Evolutionary conservation across 2,113 vertebrate species (phyloP), one percentile per base, ranked within the genome.

Genomic region (Sinocyclocheilus anshuiensis): DNA sequence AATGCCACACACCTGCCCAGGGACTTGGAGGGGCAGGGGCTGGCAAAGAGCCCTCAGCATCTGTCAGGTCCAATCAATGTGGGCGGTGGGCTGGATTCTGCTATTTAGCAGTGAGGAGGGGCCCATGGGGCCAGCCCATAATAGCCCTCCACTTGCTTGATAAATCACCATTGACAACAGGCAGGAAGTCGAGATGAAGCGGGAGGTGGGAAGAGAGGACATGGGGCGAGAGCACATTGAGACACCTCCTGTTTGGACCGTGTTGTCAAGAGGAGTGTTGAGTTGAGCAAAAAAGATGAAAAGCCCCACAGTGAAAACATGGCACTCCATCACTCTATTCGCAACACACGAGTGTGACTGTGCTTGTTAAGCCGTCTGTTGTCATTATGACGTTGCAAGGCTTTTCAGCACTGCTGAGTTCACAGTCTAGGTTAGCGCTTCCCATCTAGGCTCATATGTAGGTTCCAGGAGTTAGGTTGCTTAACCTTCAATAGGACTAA

Each of bases 131-230:
- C 89, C 76, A 53, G 87, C 91, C 91, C 92, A 92, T 94, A 94
- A 94, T 93, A 94, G 92, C 88, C 88, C 80, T 92, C 90, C 90
- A 93, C 92, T 94, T 93, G 91, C 91, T 91, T 94, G 93, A 94
- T 91, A 92, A 92, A 95, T 95, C 92, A 94, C 92, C 91, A 93
- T 91, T 93, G 93, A 95, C 93, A 84, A 94, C 89, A 77, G 79
- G 53, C 81, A 59, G 48, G n/a, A 75, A 76, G 80, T 67, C 36
- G 71, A 50, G 76, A 91, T 84, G 88, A 85, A 89, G 45, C 1
- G 12, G 72, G n/a, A 39, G 3, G 22, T 45, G 50, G 48, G 72
- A 10, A 77, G 20, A 42, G 24, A 72, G 63, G 67, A 9, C 8
- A 2, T 13, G 15, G 7, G 59, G 16, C 2, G 24, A 29, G 50